phyloP scores from a whole-genome alignment of 92 coral and sea anemone species.

The Epizoanthus illoricatus region DNA sequence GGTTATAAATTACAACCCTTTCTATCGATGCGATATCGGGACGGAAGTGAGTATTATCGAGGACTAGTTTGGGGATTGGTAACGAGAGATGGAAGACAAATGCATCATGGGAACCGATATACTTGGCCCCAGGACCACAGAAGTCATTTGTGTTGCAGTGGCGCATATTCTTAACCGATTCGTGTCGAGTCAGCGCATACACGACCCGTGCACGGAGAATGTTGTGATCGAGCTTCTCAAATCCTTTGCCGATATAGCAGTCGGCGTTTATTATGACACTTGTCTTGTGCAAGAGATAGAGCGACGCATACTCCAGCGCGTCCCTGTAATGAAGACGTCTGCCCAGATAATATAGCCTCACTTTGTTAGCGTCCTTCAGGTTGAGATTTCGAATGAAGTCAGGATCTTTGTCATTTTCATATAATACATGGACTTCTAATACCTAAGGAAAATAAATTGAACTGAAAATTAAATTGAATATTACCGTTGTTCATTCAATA shows the following conservation, averaged over 20 bases:
- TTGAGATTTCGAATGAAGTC: slow-evolving; percentile 46
- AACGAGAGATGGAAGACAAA: slow-evolving; percentile 64
- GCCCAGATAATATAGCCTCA: slow-evolving; percentile 47
- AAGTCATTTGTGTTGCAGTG: slow-evolving; percentile 66
- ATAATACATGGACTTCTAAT: slow-evolving; percentile 53
- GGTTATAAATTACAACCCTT: slow-evolving; percentile 58
- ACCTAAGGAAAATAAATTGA: slow-evolving; percentile 46
- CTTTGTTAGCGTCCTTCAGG: slow-evolving; percentile 41
- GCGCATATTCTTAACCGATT: slow-evolving; percentile 47
- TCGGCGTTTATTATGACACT: slow-evolving; percentile 79
- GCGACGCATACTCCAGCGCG: slow-evolving; percentile 76
- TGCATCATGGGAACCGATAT: slow-evolving; percentile 95
- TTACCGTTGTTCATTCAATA: neutral
- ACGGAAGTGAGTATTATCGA: slow-evolving; percentile 61
- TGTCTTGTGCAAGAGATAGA: slow-evolving; percentile 56
- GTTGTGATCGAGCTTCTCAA: slow-evolving; percentile 57
- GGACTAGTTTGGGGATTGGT: slow-evolving; percentile 55
- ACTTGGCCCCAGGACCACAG: slow-evolving; percentile 71
- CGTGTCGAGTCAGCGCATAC: slow-evolving; percentile 90
- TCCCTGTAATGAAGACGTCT: slow-evolving; percentile 82
- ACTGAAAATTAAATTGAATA: neutral
- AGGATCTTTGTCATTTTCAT: slow-evolving; percentile 47
- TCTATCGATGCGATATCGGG: slow-evolving; percentile 80
- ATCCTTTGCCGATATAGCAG: slow-evolving; percentile 82
- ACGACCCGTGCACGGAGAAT: slow-evolving; percentile 52